Base-by-base conservation (phyloP, 2,113 vertebrate species). In the Urocynchramus pylzowi region DNA sequence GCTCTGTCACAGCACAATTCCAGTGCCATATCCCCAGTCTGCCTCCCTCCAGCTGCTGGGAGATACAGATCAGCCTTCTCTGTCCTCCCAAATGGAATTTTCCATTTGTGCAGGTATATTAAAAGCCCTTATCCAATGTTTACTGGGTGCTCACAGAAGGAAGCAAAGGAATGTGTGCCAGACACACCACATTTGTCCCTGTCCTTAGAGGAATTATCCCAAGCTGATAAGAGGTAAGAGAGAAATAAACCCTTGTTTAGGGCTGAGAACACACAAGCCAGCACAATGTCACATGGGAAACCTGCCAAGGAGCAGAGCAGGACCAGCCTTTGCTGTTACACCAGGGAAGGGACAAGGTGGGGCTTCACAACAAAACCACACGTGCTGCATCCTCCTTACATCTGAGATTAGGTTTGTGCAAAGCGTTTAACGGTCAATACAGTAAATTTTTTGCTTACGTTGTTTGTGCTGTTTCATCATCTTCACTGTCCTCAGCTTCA, bases 361-460 rank as follows among this genome's bases (percentile, higher is more conserved):
- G 47, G 44, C 47, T 44, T 21, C 53, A 50, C 52, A 78, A 56
- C 70, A 63, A 41, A 89, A 14, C 17, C 54, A 42, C 23, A 33
- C 6, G 4, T 0, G 1, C 39, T 53, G 27, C 1, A 1, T 15
- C 26, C 63, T 64, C 6, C 0, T 44, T 59, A 12, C 26, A 45
- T 71, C 15, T 44, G 12, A 56, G 21, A 53, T 70, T 56, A 86
- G 9, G 63, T 67, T 77, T 52, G 23, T 69, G 26, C 33, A 39
- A 84, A 84, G 59, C 33, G 74, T 80, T 80, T 67, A 54, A 23
- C 0, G 0, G 57, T 16, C 53, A 47, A 69, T 14, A 42, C 24
- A 45, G 75, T 30, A 64, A 12, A 31, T 41, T 79, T 84, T 84
- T 52, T 77, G 16, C 54, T 60, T 49, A 49, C 14, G n/a, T 57